phyloP scores from a whole-genome alignment of 35 echinoderm and acorn worm genomes.

The Apostichopus californicus region DNA sequence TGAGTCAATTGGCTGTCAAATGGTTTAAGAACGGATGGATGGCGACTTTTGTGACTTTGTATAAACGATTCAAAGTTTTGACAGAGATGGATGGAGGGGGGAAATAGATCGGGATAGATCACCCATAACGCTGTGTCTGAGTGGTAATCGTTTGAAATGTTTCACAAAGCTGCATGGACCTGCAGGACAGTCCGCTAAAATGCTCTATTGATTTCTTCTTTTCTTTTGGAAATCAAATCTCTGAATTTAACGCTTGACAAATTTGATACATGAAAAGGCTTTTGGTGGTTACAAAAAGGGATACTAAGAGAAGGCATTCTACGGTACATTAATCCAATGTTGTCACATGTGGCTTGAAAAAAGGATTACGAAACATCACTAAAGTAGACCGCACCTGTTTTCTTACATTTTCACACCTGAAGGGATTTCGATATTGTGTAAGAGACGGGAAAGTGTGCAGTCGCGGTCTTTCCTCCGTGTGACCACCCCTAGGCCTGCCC shows the following conservation, averaged over 20 bases:
- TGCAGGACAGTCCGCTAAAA: background rate
- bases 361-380: too few relatives aligned
- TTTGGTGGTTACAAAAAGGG: too few relatives aligned
- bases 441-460: too few relatives aligned
- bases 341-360: too few relatives aligned
- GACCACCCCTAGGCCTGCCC: too few relatives aligned
- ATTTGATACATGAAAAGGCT: slow-evolving; percentile 32
- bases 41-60: background rate
- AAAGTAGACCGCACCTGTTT: too few relatives aligned
- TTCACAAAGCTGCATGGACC: background rate
- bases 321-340: background rate
- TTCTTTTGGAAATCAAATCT: slow-evolving; percentile 10
- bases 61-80: background rate
- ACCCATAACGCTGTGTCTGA: background rate
- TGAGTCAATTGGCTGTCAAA: too few relatives aligned
- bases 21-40: background rate
- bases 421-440: too few relatives aligned
- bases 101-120: background rate
- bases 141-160: background rate
- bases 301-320: background rate
- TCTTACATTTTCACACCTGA: too few relatives aligned
- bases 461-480: too few relatives aligned
- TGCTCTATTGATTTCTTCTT: slow-evolving; percentile 23
- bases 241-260: slow-evolving; percentile 36
- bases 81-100: background rate